Evolutionary conservation across 2,797 vertebrate species (phyloP).

Genomic region (Pipistrellus nathusii): DNA sequence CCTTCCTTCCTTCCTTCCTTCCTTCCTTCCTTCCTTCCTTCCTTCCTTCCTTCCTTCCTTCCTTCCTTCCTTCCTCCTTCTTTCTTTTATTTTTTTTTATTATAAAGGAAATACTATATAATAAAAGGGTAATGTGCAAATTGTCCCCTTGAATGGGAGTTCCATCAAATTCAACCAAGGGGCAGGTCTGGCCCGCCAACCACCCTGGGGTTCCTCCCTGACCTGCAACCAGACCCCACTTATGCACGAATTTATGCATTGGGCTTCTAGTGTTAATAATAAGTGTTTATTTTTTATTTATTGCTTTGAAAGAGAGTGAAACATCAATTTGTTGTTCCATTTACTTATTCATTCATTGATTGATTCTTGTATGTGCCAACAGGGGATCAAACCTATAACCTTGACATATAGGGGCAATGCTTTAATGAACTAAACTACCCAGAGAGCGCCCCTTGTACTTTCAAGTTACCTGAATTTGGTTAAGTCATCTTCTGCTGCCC

Average conservation of each 20-base stretch:
- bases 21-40: too few relatives aligned
- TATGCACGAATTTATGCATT: too few relatives aligned
- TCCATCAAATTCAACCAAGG: too few relatives aligned
- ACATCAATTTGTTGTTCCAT: neutral
- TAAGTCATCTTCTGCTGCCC: neutral
- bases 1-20: too few relatives aligned
- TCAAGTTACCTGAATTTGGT: neutral
- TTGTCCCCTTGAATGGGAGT: fast-evolving
- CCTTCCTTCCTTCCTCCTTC: neutral
- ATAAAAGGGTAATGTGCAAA: too few relatives aligned
- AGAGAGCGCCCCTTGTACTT: neutral
- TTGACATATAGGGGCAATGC: neutral
- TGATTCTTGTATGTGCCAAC: neutral
- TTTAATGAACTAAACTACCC: neutral
- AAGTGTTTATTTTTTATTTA: neutral
- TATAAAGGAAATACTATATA: neutral
- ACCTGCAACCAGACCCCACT: fast-evolving
- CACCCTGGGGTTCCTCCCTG: too few relatives aligned
- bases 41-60: neutral
- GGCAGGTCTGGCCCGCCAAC: too few relatives aligned
- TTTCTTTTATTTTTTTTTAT: neutral
- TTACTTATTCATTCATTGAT: neutral
- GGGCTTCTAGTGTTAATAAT: neutral
- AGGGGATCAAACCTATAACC: neutral
- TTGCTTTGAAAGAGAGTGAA: neutral